Conservation (phyloP, 1,140 invertebrate species). For the Magallana gigas region DNA sequence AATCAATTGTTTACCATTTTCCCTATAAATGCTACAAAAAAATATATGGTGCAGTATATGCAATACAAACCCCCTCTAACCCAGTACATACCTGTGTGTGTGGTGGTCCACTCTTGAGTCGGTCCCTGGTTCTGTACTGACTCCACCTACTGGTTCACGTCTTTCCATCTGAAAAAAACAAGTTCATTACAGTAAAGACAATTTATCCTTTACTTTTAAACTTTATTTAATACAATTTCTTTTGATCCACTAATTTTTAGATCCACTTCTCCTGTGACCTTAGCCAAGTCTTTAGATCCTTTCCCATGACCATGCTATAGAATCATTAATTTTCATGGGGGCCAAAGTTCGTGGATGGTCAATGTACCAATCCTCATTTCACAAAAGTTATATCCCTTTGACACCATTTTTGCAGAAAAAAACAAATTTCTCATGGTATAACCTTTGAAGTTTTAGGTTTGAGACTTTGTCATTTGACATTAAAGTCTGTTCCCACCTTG, state of each 20-base stretch:
- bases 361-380: too few relatives aligned
- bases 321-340: neutral
- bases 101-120: slow-evolving; percentile 3
- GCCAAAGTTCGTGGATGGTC: too few relatives aligned
- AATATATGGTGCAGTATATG: too few relatives aligned
- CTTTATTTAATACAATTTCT: neutral
- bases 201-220: neutral
- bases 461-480: too few relatives aligned
- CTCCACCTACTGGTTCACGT: slow-evolving; percentile 65
- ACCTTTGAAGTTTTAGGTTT: too few relatives aligned
- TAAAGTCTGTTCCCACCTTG: too few relatives aligned
- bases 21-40: too few relatives aligned
- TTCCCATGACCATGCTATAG: neutral
- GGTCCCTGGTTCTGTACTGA: slow-evolving; percentile 52
- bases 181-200: neutral
- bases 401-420: too few relatives aligned
- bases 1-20: too few relatives aligned
- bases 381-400: too few relatives aligned
- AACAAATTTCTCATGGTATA: too few relatives aligned
- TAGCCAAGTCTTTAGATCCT: neutral
- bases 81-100: neutral
- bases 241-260: neutral
- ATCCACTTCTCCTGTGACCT: neutral
- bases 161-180: slow-evolving; percentile 58
- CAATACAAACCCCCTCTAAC: too few relatives aligned